Base-by-base conservation (phyloP, 2,113 vertebrate genomes). In the Entomyzon cyanotis region DNA sequence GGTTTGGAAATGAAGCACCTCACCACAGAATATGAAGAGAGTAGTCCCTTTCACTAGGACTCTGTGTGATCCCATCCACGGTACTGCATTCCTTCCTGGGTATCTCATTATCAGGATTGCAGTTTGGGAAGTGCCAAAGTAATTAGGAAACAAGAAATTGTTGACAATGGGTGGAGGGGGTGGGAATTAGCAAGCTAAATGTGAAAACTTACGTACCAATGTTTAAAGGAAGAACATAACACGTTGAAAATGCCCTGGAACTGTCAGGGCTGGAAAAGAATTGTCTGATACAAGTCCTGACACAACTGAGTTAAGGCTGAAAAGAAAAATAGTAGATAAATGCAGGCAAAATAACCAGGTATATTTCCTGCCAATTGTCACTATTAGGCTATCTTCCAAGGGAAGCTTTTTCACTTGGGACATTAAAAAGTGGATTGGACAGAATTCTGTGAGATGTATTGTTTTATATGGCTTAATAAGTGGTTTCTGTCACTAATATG, bases 321-420 rank as follows among this genome's bases (percentile, higher is more conserved):
- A 53, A 41, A 46, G 37, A 41, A 89, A 85, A 71, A 70, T 8
- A 60, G 15, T 44, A 82, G 62, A 85, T 47, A 87, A 87, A 87
- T 59, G 42, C 16, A 78, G 64, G 35, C 64, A 91, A 93, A 96
- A 94, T 84, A 92, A 63, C 39, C 64, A 77, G 64, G 44, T 92
- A 49, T 88, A 86, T 86, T 92, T 89, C 79, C 80, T 95, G 60
- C 64, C 92, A 92, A 33, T 93, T 77, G 56, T 81, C 68, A 84
- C 82, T 86, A 78, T 96, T 89, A 82, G 52, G 80, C 88, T 75
- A 22, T 71, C 41, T 90, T 93, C 85, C 94, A 92, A 94, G 39
- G 18, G 64, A 94, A 93, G 56, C 22, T 83, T 89, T 94, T 94
- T 59, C 84, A 77, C 71, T 68, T 60, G 71, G 28, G 79, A 75